A percentile compares a stretch with the other conserved stretches of the same genome.
phyloP scores from a whole-genome alignment of 2,113 vertebrate genomes.

The Xiphophorus hellerii region DNA sequence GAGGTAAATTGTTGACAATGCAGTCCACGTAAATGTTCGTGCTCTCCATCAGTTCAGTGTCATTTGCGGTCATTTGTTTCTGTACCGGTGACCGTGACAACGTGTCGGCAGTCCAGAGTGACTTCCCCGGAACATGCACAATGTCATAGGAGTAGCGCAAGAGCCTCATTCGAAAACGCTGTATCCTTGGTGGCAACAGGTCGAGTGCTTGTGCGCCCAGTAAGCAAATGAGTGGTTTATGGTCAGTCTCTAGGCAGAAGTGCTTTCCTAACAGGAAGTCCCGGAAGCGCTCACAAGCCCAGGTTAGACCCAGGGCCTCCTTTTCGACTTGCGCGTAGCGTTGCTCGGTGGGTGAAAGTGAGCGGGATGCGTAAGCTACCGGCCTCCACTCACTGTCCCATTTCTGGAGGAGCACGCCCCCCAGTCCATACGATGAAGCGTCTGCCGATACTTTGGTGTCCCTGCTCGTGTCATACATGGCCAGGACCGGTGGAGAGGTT shows the following conservation, averaged over 20 bases:
- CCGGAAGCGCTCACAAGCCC: not conserved
- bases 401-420: not conserved
- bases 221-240: constrained; percentile 8
- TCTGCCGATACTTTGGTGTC: not conserved
- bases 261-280: not conserved
- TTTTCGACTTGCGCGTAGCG: not conserved
- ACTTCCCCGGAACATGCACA: not conserved
- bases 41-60: not conserved
- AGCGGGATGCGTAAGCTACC: not conserved
- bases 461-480: constrained; percentile 4
- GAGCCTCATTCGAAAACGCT: not conserved
- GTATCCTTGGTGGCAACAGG: not conserved
- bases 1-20: not conserved
- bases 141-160: not conserved
- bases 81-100: not conserved
- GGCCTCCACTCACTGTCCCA: not conserved
- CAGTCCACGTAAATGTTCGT: not conserved
- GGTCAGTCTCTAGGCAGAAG: not conserved
- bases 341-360: not conserved
- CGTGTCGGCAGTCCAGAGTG: not conserved
- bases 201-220: not conserved
- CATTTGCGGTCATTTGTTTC: fast-evolving
- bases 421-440: not conserved
- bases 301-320: not conserved
- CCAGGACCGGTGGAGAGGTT: not conserved